Percentiles rank a stretch among this genome's conserved stretches.
Evolutionary conservation across 2,113 vertebrate species (phyloP).

Genomic region (Apodemus sylvaticus): DNA sequence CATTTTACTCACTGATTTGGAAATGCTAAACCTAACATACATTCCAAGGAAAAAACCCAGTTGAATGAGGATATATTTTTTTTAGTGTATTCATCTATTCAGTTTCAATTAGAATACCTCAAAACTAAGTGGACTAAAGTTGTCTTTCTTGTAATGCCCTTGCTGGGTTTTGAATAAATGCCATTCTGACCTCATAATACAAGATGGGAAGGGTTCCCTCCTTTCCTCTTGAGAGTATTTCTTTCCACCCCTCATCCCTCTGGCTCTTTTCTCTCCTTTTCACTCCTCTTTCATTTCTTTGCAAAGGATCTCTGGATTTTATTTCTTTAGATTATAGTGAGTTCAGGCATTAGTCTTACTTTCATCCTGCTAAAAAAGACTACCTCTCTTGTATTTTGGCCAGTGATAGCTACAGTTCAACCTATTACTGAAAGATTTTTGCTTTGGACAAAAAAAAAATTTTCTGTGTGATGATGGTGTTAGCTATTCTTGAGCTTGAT

Average conservation of each 20-base stretch:
- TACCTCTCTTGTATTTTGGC: not conserved
- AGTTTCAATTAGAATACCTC: not conserved
- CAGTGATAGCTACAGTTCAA: not conserved
- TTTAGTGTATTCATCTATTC: not conserved
- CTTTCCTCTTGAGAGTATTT: not conserved
- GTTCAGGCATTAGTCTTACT: not conserved
- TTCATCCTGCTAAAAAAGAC: not conserved
- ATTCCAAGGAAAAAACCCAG: not conserved
- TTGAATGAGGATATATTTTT: slow-evolving; percentile 13
- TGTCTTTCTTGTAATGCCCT: slow-evolving; percentile 13
- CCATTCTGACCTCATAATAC: not conserved
- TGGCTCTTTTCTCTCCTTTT: too few species aligned
- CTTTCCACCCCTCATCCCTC: not conserved
- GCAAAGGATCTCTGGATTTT: not conserved
- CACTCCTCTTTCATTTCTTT: not conserved
- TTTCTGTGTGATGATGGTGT: not conserved
- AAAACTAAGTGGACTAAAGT: not conserved
- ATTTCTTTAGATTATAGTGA: not conserved
- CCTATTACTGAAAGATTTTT: not conserved
- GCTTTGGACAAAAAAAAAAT: not conserved
- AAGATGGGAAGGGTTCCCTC: not conserved
- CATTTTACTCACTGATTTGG: not conserved
- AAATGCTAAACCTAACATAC: not conserved
- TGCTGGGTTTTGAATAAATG: not conserved
- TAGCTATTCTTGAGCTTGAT: not conserved